phyloP scores from a whole-genome alignment of 2,113 vertebrate species.

The Sinocyclocheilus maitianheensis region DNA sequence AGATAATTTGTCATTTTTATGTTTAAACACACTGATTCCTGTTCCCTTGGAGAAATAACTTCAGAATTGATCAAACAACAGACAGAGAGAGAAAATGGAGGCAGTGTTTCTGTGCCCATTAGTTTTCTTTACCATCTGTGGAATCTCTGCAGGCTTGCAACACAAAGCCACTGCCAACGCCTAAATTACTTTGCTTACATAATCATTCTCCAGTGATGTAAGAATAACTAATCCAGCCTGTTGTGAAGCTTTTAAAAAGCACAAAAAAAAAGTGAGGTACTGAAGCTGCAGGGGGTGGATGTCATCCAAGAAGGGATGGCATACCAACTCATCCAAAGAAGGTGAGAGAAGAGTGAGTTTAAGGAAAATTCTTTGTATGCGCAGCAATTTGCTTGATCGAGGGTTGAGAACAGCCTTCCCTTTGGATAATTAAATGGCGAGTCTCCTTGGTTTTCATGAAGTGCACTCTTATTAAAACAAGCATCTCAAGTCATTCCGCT shows the following conservation, averaged over 20 bases:
- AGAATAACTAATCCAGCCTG: constrained; percentile 40
- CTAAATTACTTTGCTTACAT: constrained; percentile 47
- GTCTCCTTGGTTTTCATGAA: constrained; percentile 86
- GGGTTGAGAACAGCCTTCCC: constrained; percentile 76
- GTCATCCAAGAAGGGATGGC: constrained; percentile 26
- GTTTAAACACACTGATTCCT: constrained; percentile 22
- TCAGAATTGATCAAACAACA: constrained; percentile 30
- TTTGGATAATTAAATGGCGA: constrained; percentile 93
- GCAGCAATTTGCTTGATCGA: constrained; percentile 81
- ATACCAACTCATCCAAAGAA: constrained; percentile 42
- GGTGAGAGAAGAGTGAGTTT: constrained; percentile 33
- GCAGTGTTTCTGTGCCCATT: constrained; percentile 23
- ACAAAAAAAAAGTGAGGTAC: neutral
- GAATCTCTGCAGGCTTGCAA: constrained; percentile 50
- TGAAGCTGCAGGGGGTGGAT: constrained; percentile 22
- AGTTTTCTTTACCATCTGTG: constrained; percentile 42
- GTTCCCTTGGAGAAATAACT: constrained; percentile 21
- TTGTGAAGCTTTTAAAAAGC: constrained; percentile 44
- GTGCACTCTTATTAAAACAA: constrained; percentile 94
- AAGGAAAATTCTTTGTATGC: constrained; percentile 65
- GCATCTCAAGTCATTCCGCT: constrained; percentile 86
- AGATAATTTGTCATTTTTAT: constrained; percentile 31
- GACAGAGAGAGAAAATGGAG: constrained; percentile 16
- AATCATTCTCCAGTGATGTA: constrained; percentile 45
- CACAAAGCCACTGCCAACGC: constrained; percentile 17